Percentiles rank a stretch among this genome's conserved stretches.
phyloP scores from a whole-genome alignment of 2,888 invertebrate species.

The Athetis lepigone region DNA sequence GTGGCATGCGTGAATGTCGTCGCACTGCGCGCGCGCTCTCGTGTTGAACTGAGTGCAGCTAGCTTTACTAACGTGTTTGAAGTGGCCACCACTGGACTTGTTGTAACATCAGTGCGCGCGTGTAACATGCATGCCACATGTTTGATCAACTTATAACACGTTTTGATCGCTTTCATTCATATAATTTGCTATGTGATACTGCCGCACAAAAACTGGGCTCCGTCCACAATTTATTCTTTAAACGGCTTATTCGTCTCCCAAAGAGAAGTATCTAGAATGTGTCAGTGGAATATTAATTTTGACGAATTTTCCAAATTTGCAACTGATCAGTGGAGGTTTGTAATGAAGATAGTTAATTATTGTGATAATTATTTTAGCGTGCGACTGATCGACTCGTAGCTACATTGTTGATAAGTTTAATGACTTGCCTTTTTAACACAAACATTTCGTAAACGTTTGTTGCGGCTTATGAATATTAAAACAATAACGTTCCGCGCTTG shows the following conservation, averaged over 20 bases:
- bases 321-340: neutral
- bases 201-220: conserved; percentile 1
- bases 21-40: conserved; percentile 43
- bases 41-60: conserved; percentile 37
- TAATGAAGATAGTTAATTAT: neutral
- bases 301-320: neutral
- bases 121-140: conserved; percentile 66
- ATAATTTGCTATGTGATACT: conserved; percentile 37
- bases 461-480: conserved; percentile 52
- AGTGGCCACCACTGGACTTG: conserved; percentile 28
- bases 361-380: neutral
- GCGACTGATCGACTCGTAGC: conserved; percentile 8
- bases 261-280: neutral
- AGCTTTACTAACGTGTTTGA: neutral
- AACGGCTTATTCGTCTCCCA: conserved; percentile 11
- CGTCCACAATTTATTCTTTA: conserved; percentile 1
- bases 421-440: conserved; percentile 1
- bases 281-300: too few relatives aligned
- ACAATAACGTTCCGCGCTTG: conserved; percentile 25
- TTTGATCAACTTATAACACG: conserved; percentile 59
- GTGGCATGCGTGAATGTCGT: conserved; percentile 62
- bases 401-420: conserved; percentile 15
- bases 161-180: conserved; percentile 47
- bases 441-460: conserved; percentile 9
- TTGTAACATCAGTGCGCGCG: conserved; percentile 47